Conservation (phyloP, 2,113 vertebrate genomes). For the Anas platyrhynchos region DNA sequence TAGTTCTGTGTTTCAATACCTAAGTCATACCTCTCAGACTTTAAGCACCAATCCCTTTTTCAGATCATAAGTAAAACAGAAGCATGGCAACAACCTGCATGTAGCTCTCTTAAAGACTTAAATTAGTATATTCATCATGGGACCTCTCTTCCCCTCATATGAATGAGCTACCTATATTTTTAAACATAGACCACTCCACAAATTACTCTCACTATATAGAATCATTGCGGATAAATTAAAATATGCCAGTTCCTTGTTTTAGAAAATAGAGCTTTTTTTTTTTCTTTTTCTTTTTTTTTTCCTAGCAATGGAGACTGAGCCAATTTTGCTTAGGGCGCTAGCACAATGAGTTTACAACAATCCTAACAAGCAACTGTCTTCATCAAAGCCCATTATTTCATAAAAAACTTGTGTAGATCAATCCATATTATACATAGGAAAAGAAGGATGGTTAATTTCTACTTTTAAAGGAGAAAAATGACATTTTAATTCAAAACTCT, state of each 20-base stretch:
- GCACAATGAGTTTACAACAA: neutral
- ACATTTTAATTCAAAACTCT: slow-evolving; percentile 24
- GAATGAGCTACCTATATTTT: neutral
- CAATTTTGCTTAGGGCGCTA: neutral
- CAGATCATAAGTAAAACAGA: neutral
- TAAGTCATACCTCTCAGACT: neutral
- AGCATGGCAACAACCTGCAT: neutral
- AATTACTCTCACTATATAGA: neutral
- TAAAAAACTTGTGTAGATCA: neutral
- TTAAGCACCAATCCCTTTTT: neutral
- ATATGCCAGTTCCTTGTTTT: neutral
- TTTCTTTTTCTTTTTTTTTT: neutral
- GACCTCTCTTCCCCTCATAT: neutral
- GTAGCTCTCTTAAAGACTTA: neutral
- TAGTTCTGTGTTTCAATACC: neutral
- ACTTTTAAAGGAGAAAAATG: neutral
- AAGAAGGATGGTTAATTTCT: neutral
- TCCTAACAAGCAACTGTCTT: neutral
- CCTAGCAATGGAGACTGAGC: neutral
- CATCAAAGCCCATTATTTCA: neutral
- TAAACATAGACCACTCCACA: neutral
- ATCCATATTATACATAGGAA: neutral
- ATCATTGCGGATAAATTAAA: neutral
- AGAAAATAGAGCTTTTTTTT: neutral
- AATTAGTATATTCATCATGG: neutral